Percentiles rank a stretch among this genome's conserved stretches.
These are phyloP conservation scores for Eumacrocentrus americanus DNA, from an alignment of 2,888 invertebrate species.

Conservation along the genomic window DNA sequence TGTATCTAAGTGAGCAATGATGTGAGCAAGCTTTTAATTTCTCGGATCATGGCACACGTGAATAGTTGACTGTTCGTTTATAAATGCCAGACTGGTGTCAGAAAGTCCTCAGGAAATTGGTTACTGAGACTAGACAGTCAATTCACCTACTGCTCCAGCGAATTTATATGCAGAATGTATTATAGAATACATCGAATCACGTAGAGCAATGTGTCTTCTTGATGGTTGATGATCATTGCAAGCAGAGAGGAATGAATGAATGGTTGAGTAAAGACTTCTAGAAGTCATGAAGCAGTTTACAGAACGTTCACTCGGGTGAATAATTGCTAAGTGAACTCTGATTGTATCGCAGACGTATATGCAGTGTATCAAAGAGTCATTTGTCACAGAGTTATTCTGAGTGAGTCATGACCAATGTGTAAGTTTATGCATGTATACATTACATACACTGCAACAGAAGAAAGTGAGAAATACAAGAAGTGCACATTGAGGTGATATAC, in stretches of 20 bases:
- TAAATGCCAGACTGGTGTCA: not conserved
- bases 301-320: conserved; percentile 10
- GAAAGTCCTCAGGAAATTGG: not conserved
- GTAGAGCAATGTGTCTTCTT: too few species aligned
- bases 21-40: conserved; percentile 16
- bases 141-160: too few species aligned
- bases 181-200: too few species aligned
- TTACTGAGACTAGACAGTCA: not conserved
- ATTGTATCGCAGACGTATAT: conserved; percentile 10
- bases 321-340: conserved; percentile 5
- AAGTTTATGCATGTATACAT: not conserved
- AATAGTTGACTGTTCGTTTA: conserved; percentile 11
- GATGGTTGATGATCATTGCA: too few species aligned
- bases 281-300: not conserved
- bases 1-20: not conserved
- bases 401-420: conserved; percentile 12
- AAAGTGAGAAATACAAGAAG: not conserved
- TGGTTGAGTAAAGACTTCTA: not conserved
- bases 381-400: conserved; percentile 17
- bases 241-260: not conserved
- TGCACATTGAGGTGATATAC: not conserved
- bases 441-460: not conserved
- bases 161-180: too few species aligned
- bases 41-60: conserved; percentile 16
- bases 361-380: conserved; percentile 24